Conservation (phyloP, 2,113 vertebrate species). For the Alligator mississippiensis region DNA sequence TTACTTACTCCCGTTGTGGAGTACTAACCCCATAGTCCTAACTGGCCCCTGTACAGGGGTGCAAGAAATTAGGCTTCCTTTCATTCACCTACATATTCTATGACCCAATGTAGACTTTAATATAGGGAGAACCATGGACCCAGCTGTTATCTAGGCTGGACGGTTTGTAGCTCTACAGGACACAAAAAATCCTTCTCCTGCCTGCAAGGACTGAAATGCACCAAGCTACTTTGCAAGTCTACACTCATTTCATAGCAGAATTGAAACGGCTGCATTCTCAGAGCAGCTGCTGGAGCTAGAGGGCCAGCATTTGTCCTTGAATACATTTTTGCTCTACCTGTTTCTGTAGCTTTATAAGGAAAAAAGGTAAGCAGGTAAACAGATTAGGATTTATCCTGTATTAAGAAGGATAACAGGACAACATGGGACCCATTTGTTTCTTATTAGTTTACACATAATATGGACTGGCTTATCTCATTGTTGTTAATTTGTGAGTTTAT, state of each 20-base stretch:
- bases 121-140: neutral
- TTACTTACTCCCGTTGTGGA: neutral
- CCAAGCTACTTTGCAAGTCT: neutral
- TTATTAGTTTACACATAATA: rapidly evolving
- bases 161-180: neutral
- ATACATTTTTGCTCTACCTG: neutral
- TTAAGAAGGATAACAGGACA: neutral
- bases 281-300: neutral
- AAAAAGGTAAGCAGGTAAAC: neutral
- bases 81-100: neutral
- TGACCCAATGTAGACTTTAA: neutral
- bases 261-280: neutral
- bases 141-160: neutral
- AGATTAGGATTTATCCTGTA: neutral
- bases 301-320: neutral
- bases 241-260: neutral
- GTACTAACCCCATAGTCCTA: neutral
- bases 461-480: neutral
- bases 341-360: neutral
- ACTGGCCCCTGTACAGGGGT: neutral
- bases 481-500: neutral
- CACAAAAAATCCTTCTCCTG: neutral
- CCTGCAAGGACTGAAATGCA: neutral
- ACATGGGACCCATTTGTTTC: rapidly evolving
- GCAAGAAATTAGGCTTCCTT: neutral